Evolutionary conservation across 2,888 invertebrate species (phyloP).

Genomic region (Pheosia tremula): DNA sequence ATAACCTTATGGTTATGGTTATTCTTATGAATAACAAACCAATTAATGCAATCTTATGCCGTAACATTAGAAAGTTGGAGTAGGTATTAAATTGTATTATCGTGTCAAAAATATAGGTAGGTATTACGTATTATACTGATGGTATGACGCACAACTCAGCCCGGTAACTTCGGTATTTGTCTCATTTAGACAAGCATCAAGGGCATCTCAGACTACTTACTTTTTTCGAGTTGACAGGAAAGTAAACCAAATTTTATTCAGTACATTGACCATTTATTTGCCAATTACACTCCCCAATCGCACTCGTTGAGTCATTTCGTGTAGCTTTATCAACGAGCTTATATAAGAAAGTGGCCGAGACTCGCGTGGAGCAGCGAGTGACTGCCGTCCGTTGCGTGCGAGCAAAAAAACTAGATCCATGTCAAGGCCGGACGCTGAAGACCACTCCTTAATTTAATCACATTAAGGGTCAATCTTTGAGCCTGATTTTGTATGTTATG

Average conservation of each 20-base stretch:
- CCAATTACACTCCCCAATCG: background rate
- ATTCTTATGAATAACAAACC: no score
- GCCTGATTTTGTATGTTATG: background rate
- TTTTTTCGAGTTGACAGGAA: no score
- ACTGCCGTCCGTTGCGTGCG: slow-evolving; percentile 22
- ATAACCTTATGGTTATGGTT: no score
- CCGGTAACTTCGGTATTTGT: no score
- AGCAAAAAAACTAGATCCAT: slow-evolving; percentile 34
- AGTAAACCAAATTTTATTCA: background rate
- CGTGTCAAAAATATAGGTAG: no score
- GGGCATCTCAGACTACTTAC: no score
- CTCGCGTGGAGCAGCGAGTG: slow-evolving; percentile 5
- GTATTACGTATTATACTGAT: no score
- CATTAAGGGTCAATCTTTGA: background rate
- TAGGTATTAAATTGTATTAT: no score
- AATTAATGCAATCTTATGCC: no score
- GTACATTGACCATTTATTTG: background rate
- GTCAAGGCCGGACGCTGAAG: slow-evolving; percentile 44
- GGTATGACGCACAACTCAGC: no score
- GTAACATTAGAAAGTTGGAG: no score
- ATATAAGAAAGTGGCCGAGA: slow-evolving; percentile 24
- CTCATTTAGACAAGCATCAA: no score
- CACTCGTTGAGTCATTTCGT: background rate
- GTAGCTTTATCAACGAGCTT: slow-evolving; percentile 16
- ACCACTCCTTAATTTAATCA: slow-evolving; percentile 11